A percentile compares a stretch with the other conserved stretches of the same genome.
Conservation (phyloP, 2,113 vertebrate species). For the Pterocles gutturalis region DNA sequence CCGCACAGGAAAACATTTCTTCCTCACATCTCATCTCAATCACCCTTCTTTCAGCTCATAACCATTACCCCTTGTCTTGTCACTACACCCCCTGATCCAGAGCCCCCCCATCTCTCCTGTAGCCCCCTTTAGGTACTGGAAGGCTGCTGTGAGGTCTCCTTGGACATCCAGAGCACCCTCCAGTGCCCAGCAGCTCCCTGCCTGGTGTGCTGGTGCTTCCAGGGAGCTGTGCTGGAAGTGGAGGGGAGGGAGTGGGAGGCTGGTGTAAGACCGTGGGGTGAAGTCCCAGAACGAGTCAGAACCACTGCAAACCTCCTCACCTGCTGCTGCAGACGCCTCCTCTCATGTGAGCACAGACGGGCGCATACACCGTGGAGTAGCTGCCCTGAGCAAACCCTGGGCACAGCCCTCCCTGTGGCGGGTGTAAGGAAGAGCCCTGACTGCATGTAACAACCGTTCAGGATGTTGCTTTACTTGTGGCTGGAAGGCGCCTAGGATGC, state of each 20-base stretch:
- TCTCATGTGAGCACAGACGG: rapidly evolving
- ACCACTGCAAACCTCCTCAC: neutral
- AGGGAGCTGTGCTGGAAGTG: neutral
- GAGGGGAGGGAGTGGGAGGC: neutral
- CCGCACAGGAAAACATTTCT: no score
- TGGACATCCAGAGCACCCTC: neutral
- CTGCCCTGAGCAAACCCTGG: neutral
- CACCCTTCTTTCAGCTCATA: no score
- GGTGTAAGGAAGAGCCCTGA: neutral
- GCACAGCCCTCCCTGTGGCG: neutral
- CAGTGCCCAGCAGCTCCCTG: neutral
- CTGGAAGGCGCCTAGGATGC: neutral
- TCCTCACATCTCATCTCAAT: no score
- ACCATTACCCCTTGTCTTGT: no score
- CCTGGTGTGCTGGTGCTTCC: neutral
- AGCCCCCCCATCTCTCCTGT: no score
- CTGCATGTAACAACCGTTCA: rapidly evolving
- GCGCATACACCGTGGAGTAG: rapidly evolving
- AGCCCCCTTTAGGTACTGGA: no score
- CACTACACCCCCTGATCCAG: no score
- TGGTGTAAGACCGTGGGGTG: neutral
- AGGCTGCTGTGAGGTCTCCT: no score
- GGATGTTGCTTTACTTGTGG: neutral
- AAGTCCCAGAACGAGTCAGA: neutral
- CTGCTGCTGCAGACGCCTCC: neutral